Evolutionary conservation across 2,113 vertebrate genomes (phyloP), one percentile per base, ranked within the genome.

Genomic region (Pao palembangensis): DNA sequence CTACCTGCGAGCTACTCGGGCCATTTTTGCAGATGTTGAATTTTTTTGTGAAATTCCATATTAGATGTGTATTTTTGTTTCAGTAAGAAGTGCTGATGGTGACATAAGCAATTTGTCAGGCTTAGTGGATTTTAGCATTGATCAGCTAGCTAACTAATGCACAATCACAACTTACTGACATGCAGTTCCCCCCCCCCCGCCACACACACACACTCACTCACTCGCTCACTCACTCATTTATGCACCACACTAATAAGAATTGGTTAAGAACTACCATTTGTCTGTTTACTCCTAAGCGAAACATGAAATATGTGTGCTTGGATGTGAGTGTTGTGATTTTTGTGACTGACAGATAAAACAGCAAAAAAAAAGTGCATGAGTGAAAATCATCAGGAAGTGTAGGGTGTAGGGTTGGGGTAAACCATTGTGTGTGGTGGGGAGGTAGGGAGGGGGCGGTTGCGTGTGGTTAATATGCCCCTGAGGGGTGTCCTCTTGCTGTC

Each of bases 91-190:
- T 23, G 4, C 31, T 81, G 69, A 76, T 67, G 61, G 84, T 84
- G 84, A 87, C 72, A 69, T 72, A 67, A 87, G 79, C 76, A 92
- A 91, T 90, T 92, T 23, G 58, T 90, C 90, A 88, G 92, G 93
- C 93, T 95, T 93, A 94, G 92, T 95, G 94, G 92, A 95, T 96
- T 88, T 97, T 93, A 92, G 89, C 91, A 95, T 96, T 95, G 96
- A 97, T 96, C 97, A 93, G 92, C 93, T 91, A 91, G 91, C 85
- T 88, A 88, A 90, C 94, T 95, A 95, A 96, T 93, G 94, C 93
- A 86, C 81, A 92, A 92, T 93, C 93, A 92, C 34, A 38, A 38
- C 34, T 34, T 38, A 38, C 34, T 38, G 34, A 38, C 34, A 38
- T 38, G 34, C 34, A 38, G 11, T 12, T 1, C 11, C 94, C 94